Evolutionary conservation across 37 sponge, comb jelly and placozoan species (phyloP).

Genomic region (Lycopodina hypogea): DNA sequence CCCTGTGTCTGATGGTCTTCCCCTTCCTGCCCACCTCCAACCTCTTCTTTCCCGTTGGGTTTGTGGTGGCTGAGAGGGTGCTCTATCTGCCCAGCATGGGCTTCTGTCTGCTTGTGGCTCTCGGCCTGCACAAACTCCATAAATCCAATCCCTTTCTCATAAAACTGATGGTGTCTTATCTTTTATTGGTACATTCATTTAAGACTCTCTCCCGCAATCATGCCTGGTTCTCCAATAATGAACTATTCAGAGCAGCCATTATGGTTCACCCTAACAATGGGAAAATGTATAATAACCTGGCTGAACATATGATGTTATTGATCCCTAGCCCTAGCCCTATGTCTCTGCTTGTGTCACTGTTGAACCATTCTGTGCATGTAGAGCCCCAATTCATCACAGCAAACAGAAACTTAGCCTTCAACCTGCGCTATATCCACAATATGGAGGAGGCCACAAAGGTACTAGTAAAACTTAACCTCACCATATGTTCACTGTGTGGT

Average conservation of each 20-base stretch:
- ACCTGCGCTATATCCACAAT: constrained; percentile 40
- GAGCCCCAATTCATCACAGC: constrained; percentile 81
- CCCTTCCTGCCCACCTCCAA: constrained; percentile 98
- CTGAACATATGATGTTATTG: constrained; percentile 62
- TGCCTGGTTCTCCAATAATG: constrained; percentile 67
- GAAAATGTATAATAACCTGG: constrained; percentile 87
- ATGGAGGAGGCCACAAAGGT: constrained; percentile 53
- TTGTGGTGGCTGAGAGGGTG: constrained; percentile 93
- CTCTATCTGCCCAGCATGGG: constrained; percentile 89
- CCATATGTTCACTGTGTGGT: too few species aligned
- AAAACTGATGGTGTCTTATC: neutral
- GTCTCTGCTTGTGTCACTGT: constrained; percentile 59
- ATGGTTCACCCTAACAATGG: constrained; percentile 71
- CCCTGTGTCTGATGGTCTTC: constrained; percentile 72
- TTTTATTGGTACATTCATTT: constrained; percentile 34
- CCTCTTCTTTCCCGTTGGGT: constrained; percentile 94
- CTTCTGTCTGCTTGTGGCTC: constrained; percentile 27
- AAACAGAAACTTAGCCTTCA: constrained; percentile 74
- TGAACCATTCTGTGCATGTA: constrained; percentile 46
- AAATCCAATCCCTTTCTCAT: neutral
- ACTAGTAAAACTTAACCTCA: too few species aligned
- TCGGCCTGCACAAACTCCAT: constrained; percentile 6
- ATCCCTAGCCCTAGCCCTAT: constrained; percentile 18
- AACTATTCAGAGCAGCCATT: constrained; percentile 69
- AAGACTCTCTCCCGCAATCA: constrained; percentile 71